A percentile compares a stretch with the other conserved stretches of the same genome.
These are phyloP conservation scores for Sinocyclocheilus rhinocerous DNA, from an alignment of 2,113 vertebrate species.

Conservation along the genomic window DNA sequence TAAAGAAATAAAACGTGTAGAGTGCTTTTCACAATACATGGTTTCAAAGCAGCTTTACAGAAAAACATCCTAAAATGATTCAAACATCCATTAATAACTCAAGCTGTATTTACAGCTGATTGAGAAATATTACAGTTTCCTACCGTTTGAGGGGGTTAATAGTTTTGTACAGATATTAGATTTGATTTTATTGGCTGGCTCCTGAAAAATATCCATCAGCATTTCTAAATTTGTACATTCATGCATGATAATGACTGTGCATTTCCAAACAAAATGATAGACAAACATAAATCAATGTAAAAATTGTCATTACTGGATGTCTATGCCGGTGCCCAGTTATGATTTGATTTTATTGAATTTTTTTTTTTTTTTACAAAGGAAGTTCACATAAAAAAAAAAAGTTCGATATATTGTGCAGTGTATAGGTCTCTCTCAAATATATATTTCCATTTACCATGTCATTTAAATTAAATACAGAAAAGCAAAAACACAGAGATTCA, in stretches of 20 bases:
- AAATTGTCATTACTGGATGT: not conserved
- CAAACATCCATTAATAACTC: not conserved
- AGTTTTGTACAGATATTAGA: not conserved
- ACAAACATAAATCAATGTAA: not conserved
- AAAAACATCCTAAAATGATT: not conserved
- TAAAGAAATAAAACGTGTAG: rapidly evolving
- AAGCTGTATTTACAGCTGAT: not conserved
- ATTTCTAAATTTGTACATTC: not conserved
- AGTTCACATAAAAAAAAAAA: not conserved
- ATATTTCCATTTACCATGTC: not conserved
- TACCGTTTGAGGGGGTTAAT: not conserved
- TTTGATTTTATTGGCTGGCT: not conserved
- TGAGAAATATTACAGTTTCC: not conserved
- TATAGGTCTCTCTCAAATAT: conserved; percentile 75
- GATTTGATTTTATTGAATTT: not conserved
- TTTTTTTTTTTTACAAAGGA: not conserved
- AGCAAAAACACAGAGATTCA: too few relatives aligned
- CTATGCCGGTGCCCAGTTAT: not conserved
- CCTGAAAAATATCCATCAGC: not conserved
- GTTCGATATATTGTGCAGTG: conserved; percentile 72
- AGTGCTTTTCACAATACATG: not conserved
- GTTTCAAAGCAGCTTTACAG: not conserved
- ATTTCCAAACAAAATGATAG: not conserved
- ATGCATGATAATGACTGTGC: not conserved
- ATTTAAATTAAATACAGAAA: conserved; percentile 16